Evolutionary conservation across 2,797 vertebrate species (phyloP), one percentile per base, ranked within the genome.

Genomic region (Danio choprae): DNA sequence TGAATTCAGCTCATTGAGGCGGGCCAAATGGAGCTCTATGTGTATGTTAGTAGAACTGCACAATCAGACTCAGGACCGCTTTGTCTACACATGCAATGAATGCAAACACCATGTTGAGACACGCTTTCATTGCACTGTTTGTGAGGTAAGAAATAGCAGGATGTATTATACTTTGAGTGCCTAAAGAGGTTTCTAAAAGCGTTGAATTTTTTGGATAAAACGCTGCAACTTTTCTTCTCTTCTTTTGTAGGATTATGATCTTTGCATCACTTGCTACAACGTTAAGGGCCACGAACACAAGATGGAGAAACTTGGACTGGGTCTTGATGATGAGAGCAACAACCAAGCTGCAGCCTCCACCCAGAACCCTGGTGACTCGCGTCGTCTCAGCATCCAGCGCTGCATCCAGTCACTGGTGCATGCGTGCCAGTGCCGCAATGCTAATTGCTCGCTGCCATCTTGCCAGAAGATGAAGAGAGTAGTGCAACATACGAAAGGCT

Each of bases 401-500:
- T 99, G 98, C 85, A 99, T 99, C 91, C 98, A 98, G 92, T 99
- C 98, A 0, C 91, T 99, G 89, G 97, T 99, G 46, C 98, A 99
- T 0, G 97, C 97, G 4, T 99, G 98, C 89, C 97, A 99, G 93
- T 99, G 98, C 79, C 97, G 97, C 84, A 99, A 99, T 0, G 98
- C 98, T 93, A 99, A 99, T 91, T 99, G 98, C 91, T 98, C 96
- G 0, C 92, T 99, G 92, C 97, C 97, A 0, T 99, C 98, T 81
- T 99, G 98, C 86, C 97, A 98, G 94, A 99, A 99, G 94, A 99
- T 98, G 97, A 99, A 99, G 87, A 94, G 97, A 0, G 97, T 99
- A 0, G 98, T 99, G 73, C 98, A 98, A 78, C 98, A 99, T 89
- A 99, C 98, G 74, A 98, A 99, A 90, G 96, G 96, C 83, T 99